Evolutionary conservation across 2,888 invertebrate species (phyloP), one percentile per base, ranked within the genome.

Genomic region (Dolichomitus sp.): DNA sequence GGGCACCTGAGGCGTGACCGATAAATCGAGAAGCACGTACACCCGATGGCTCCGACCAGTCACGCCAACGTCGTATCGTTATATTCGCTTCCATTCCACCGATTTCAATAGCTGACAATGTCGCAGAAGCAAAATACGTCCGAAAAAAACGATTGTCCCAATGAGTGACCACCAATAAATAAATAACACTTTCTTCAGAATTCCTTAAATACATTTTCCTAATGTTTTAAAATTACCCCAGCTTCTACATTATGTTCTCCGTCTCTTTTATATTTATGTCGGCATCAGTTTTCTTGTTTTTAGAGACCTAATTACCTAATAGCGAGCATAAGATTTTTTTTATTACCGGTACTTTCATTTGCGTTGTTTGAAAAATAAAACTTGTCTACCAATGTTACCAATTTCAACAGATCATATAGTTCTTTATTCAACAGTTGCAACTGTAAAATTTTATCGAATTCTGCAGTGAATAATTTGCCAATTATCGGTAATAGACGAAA

Each of bases 11-110:
- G 89, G 88, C 89, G 85, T 86, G 88, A 87, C 88, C 88, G 89
- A 88, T 89, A 87, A 88, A 87, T 86, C 89, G 87, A 89, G 86
- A 83, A 85, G 84, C 83, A 85, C 84, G 77, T 84, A 83, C 85
- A 83, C 81, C 74, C 88, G 87, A 88, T 89, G 86, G 87, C 85
- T 84, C 74, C 83, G 82, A 84, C 73, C 75, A 77, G 85, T 87
- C 81, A 85, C 80, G 72, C 48, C 70, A 66, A 77, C 66, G 73
- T 59, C 81, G 66, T 37, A 37, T 37, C n/a, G 54, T 54, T 54
- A 54, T 54, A 27, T 27, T 5, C 79, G 65, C 73, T 42, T 5
- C 30, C 27, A 52, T 61, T 48, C 5, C 42, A 19, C 17, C 52
- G 23, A 61, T 27, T 12, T 33, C 37, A 48, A 11, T 4, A 27